Evolutionary conservation across 2,797 vertebrate species (phyloP), one percentile per base, ranked within the genome.

Genomic region (Scolopax bukidnonensis): DNA sequence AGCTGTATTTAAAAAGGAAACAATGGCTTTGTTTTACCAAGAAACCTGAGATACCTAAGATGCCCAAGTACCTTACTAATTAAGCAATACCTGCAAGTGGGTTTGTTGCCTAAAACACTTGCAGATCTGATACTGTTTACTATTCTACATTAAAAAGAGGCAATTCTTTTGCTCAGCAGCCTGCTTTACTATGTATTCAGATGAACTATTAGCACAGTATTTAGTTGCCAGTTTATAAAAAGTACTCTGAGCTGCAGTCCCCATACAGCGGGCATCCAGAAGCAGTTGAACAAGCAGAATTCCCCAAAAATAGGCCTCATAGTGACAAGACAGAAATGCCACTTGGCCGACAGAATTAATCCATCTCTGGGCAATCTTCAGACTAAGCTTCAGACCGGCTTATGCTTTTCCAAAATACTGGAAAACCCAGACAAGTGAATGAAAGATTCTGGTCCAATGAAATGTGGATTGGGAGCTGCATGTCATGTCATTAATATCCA

Each of bases 401-500:
- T 40, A 27, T 5, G 9, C 33, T 40, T 50, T 60, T 82, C n/a
- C 71, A 70, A 77, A 89, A 53, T 9, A n/a, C 48, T 56, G 54
- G 50, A 87, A 70, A 73, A 63, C 32, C 67, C 4, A 9, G 7
- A 8, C 9, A 69, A 41, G 16, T 13, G 75, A 87, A 77, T 6
- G 38, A 56, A 83, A 65, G 17, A 21, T 25, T 32, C n/a, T 2
- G 9, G 23, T 50, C 33, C 20, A 47, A 32, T 4, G 43, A 75
- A 90, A 50, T 1, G 10, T 18, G 73, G 27, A 64, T 4, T 3
- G 4, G 59, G 45, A 89, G 40, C 45, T 68, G n/a, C 57, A 50
- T 1, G 10, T 43, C 57, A 56, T 1, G 10, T 43, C 3, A 1
- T 18, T 86, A 61, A 45, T 24, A 38, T 1, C 18, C 0, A 1